Conservation (phyloP, 1,140 invertebrate genomes). For the Maconellicoccus hirsutus region DNA sequence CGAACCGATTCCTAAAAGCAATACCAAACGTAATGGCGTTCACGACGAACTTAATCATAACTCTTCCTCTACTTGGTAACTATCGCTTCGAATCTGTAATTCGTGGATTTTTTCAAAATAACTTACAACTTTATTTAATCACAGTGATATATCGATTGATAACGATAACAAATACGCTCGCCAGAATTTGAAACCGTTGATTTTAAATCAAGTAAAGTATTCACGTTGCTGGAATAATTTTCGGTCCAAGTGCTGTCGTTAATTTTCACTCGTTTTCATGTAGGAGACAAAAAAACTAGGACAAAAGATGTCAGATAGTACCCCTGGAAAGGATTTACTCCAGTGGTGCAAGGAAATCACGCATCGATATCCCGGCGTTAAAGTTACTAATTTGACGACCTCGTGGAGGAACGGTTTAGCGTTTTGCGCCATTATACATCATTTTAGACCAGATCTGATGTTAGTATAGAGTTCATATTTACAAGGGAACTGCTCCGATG, state of each 20-base stretch:
- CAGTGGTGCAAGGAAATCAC: slow-evolving; percentile 88
- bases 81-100: not conserved
- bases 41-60: not conserved
- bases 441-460: slow-evolving; percentile 81
- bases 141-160: not conserved
- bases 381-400: slow-evolving; percentile 79
- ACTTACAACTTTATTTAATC: not conserved
- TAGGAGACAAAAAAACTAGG: not conserved
- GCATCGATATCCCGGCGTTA: slow-evolving; percentile 70
- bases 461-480: slow-evolving; percentile 38
- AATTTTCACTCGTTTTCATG: not conserved
- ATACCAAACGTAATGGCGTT: not conserved
- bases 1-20: not conserved
- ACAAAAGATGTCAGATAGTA: slow-evolving; percentile 33
- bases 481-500: not conserved
- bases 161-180: not conserved
- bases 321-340: slow-evolving; percentile 70
- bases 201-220: slow-evolving; percentile 24
- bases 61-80: not conserved
- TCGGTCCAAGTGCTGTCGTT: too few relatives aligned
- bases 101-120: not conserved
- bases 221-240: not conserved
- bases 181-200: slow-evolving; percentile 23
- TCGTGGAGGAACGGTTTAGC: slow-evolving; percentile 87
- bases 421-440: slow-evolving; percentile 85